A percentile compares a stretch with the other conserved stretches of the same genome.
phyloP scores from a whole-genome alignment of 2,797 vertebrate genomes.

The Naso thynnoides region DNA sequence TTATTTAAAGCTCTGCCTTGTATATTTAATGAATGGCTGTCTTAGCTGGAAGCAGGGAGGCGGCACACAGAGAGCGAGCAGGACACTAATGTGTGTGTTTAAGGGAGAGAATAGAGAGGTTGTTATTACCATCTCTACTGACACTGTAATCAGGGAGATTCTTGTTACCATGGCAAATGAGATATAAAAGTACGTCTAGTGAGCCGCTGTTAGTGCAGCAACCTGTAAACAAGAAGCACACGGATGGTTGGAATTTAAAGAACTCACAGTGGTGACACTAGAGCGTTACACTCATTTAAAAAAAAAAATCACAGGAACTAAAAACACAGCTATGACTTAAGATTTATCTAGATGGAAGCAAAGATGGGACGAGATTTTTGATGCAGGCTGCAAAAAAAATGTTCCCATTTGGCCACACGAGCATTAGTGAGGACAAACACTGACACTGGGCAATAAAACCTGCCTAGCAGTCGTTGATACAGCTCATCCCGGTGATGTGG shows the following conservation, averaged over 20 bases:
- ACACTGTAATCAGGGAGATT: constrained; percentile 59
- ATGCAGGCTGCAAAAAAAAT: constrained; percentile 1
- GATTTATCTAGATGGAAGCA: neutral
- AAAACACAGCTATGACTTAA: neutral
- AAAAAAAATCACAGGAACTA: neutral
- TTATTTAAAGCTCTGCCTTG: constrained; percentile 82
- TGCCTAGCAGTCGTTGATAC: neutral
- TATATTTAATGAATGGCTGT: constrained; percentile 85
- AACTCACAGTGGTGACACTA: neutral
- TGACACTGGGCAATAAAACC: neutral
- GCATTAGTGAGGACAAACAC: neutral
- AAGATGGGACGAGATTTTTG: neutral
- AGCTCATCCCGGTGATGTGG: neutral
- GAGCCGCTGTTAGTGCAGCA: constrained; percentile 26
- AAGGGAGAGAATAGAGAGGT: constrained; percentile 65
- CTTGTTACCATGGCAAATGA: constrained; percentile 68
- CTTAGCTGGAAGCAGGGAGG: constrained; percentile 59
- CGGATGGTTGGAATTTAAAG: neutral
- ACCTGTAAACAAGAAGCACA: constrained; percentile 10
- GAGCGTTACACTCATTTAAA: neutral
- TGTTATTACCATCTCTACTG: constrained; percentile 62
- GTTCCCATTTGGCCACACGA: neutral
- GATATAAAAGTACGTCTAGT: constrained; percentile 47
- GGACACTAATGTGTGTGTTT: constrained; percentile 76
- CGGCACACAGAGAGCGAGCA: constrained; percentile 34